These are phyloP conservation scores for Drosophila emarginata DNA, from an alignment of 2,888 invertebrate genomes.

Conservation along the genomic window DNA sequence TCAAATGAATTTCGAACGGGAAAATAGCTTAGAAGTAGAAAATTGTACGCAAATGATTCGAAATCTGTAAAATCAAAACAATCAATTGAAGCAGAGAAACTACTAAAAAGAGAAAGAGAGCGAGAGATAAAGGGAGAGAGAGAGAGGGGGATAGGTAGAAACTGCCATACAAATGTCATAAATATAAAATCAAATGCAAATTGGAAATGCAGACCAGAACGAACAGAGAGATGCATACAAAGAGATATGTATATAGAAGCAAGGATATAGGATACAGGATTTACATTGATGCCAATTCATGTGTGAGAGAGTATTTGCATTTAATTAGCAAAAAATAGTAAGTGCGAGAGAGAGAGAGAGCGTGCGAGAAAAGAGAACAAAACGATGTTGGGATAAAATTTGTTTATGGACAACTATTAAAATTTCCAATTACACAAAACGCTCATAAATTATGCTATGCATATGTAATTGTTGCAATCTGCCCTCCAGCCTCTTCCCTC, in stretches of 20 bases:
- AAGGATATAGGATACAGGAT: conserved; percentile 53
- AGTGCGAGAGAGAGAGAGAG: background rate
- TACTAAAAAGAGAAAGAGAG: conserved; percentile 24
- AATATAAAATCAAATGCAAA: conserved; percentile 75
- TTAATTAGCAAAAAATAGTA: conserved; percentile 66
- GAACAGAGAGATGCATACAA: conserved; percentile 38
- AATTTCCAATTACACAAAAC: conserved; percentile 70
- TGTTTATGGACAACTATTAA: conserved; percentile 63
- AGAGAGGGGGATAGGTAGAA: background rate
- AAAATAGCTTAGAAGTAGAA: conserved; percentile 51
- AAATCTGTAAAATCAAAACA: conserved; percentile 74
- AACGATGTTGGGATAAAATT: conserved; percentile 59
- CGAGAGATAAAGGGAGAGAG: background rate
- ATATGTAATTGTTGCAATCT: conserved; percentile 40
- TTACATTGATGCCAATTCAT: conserved; percentile 32
- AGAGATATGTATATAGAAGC: conserved; percentile 44
- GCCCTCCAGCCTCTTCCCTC: background rate
- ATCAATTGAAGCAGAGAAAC: conserved; percentile 65
- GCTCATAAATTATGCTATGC: conserved; percentile 70
- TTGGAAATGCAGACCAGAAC: conserved; percentile 55
- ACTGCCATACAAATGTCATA: conserved; percentile 63
- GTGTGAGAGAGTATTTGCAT: conserved; percentile 58
- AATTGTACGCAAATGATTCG: conserved; percentile 63
- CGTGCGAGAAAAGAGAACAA: background rate
- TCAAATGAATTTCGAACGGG: conserved; percentile 67